Conservation (phyloP, 2,113 vertebrate genomes). For the Pampusana beccarii region DNA sequence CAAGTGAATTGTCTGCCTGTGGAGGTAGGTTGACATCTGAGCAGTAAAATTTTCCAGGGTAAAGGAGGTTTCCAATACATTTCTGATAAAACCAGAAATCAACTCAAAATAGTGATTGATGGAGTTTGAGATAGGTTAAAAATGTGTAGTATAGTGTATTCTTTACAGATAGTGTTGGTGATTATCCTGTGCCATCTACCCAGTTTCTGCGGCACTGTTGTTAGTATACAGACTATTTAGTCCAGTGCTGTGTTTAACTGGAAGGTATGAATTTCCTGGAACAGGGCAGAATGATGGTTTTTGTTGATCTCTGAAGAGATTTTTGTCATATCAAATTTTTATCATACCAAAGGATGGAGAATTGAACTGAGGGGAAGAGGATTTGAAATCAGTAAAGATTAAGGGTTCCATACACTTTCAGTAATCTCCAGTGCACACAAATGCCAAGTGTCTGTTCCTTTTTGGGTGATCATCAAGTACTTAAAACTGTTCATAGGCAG, state of each 20-base stretch:
- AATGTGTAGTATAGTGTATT: not conserved
- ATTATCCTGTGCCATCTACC: not conserved
- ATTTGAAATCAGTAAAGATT: not conserved
- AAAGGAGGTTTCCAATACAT: not conserved
- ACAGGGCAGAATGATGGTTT: not conserved
- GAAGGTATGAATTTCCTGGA: not conserved
- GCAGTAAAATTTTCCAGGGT: not conserved
- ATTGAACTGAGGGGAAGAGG: not conserved
- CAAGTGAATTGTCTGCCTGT: too few species aligned
- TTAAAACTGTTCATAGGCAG: not conserved
- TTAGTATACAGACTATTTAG: not conserved
- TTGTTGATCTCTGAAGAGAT: not conserved
- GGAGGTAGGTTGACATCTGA: not conserved
- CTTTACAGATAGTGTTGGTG: not conserved
- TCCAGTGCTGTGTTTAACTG: not conserved
- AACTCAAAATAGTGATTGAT: not conserved
- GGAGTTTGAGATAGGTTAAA: not conserved
- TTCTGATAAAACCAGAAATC: not conserved
- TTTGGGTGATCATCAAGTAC: too few species aligned
- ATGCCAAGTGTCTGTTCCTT: not conserved
- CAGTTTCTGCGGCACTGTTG: not conserved
- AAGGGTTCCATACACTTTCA: not conserved
- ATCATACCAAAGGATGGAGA: not conserved
- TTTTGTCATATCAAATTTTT: not conserved
- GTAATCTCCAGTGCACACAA: not conserved